A percentile compares a stretch with the other conserved stretches of the same genome.
These are phyloP conservation scores for Bombus impatiens DNA, from an alignment of 1,140 invertebrate species.

Conservation along the genomic window DNA sequence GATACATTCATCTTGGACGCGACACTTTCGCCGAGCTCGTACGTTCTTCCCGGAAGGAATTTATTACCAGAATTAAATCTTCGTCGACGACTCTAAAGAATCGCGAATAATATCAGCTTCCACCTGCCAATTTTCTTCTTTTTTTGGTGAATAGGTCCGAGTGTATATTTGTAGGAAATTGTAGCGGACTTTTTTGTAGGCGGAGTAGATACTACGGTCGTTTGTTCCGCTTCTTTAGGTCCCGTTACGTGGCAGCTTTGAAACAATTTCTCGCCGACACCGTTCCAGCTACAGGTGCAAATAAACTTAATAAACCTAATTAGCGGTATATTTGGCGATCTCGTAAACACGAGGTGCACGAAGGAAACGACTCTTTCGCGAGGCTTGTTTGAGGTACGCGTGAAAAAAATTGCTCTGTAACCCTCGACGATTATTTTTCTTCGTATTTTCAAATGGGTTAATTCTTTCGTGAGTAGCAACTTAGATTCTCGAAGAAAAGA, in stretches of 20 bases:
- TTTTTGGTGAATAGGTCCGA: background rate
- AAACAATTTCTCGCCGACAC: background rate
- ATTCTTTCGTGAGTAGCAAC: background rate
- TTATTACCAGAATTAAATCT: conserved; percentile 47
- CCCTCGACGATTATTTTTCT: background rate
- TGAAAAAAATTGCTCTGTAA: no score
- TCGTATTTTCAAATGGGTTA: background rate
- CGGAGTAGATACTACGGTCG: no score
- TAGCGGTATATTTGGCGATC: background rate
- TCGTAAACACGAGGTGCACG: background rate
- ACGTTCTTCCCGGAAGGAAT: conserved; percentile 13
- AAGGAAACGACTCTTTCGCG: background rate
- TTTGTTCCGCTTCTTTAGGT: background rate
- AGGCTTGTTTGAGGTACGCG: no score
- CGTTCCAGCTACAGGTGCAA: background rate
- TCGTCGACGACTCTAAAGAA: background rate
- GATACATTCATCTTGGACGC: conserved; percentile 45
- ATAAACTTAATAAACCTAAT: conserved; percentile 30
- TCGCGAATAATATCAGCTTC: no score
- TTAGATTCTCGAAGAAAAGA: background rate
- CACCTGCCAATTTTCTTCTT: background rate
- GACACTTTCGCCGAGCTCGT: conserved; percentile 18
- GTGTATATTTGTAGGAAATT: background rate
- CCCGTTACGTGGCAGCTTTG: background rate
- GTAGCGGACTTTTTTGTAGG: background rate